Evolutionary conservation across 1,140 invertebrate genomes (phyloP).

Genomic region (Ephestia elutella): DNA sequence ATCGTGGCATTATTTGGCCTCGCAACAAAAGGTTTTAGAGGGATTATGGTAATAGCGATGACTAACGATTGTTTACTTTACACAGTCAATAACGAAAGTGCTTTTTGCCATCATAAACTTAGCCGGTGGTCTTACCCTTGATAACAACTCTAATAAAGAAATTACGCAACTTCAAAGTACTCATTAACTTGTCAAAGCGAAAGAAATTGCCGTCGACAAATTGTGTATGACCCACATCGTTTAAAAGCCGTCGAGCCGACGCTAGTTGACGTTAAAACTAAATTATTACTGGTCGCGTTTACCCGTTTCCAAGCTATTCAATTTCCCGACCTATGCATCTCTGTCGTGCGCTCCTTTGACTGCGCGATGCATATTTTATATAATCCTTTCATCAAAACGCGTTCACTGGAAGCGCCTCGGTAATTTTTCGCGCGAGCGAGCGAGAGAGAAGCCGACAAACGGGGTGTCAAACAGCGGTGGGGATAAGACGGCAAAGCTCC

Average conservation of each 20-base stretch:
- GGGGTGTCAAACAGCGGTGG: slow-evolving; percentile 72
- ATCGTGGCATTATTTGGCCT: no score
- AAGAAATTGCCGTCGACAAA: slow-evolving; percentile 2
- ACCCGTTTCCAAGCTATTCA: slow-evolving; percentile 55
- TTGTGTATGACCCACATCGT: slow-evolving; percentile 26
- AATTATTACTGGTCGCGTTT: slow-evolving; percentile 50
- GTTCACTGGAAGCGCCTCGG: slow-evolving; percentile 49
- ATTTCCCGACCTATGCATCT: slow-evolving; percentile 66
- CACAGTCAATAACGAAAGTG: slow-evolving; percentile 41
- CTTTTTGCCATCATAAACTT: slow-evolving; percentile 29
- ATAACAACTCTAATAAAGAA: neutral
- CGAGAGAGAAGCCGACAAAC: slow-evolving; percentile 53
- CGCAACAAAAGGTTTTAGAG: slow-evolving; percentile 17
- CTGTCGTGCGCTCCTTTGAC: slow-evolving; percentile 57
- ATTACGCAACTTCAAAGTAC: neutral
- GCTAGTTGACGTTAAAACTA: slow-evolving; percentile 48
- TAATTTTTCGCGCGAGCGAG: slow-evolving; percentile 57
- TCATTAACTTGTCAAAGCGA: neutral
- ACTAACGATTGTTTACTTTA: slow-evolving; percentile 24
- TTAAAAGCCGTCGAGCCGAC: slow-evolving; percentile 14
- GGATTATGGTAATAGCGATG: slow-evolving; percentile 40
- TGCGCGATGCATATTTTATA: slow-evolving; percentile 66
- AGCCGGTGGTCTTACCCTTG: slow-evolving; percentile 17
- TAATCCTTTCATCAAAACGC: slow-evolving; percentile 68
- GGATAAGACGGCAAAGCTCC: slow-evolving; percentile 72